These are phyloP conservation scores for Hemitrygon akajei DNA, from an alignment of 2,797 vertebrate genomes.

Conservation along the genomic window DNA sequence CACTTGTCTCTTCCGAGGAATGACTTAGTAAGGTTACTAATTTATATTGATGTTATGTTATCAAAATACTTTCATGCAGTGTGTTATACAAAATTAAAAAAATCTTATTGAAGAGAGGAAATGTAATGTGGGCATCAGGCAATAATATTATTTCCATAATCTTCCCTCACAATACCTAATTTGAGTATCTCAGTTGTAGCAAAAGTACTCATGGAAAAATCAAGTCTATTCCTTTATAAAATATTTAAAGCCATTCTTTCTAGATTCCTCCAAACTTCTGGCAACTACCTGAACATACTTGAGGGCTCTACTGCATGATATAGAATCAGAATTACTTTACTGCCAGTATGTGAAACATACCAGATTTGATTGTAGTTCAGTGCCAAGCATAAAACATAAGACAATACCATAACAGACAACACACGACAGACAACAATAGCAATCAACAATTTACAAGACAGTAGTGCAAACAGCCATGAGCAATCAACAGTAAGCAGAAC, in stretches of 20 bases:
- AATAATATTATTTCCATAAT: background rate
- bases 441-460: too few species aligned
- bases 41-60: background rate
- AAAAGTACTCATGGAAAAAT: background rate
- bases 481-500: too few species aligned
- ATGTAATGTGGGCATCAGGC: background rate
- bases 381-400: too few species aligned
- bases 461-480: too few species aligned
- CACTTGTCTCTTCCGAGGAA: background rate
- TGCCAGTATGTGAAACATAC: too few species aligned
- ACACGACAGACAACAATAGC: too few species aligned
- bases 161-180: background rate
- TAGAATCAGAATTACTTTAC: too few species aligned
- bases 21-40: background rate
- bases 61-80: background rate
- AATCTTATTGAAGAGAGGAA: background rate
- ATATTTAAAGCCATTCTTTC: background rate
- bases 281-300: background rate
- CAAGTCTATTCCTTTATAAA: background rate
- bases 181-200: background rate
- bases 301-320: background rate
- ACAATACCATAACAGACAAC: too few species aligned
- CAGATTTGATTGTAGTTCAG: too few species aligned
- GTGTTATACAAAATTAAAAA: background rate
- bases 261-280: background rate